Evolutionary conservation across 2,113 vertebrate genomes (phyloP).

Genomic region (Dinomys branickii): DNA sequence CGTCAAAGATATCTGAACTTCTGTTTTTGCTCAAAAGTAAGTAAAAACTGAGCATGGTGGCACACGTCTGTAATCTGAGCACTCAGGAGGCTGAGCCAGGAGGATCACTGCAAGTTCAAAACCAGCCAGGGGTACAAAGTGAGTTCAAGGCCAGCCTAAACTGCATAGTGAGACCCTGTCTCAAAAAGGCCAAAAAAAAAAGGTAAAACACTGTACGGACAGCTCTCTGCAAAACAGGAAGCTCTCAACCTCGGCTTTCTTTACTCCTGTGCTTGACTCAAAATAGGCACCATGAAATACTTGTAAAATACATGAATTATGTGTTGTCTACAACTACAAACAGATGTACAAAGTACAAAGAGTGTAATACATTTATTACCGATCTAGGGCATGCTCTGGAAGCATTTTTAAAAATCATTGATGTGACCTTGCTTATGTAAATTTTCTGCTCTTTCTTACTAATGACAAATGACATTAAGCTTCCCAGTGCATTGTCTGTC

Average conservation of each 20-base stretch:
- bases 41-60: no score
- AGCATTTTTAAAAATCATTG: background rate
- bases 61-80: no score
- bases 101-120: no score
- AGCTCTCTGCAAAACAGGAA: background rate
- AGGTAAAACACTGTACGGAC: background rate
- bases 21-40: background rate
- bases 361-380: background rate
- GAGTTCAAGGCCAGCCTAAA: no score
- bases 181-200: background rate
- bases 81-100: no score
- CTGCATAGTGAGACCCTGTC: no score
- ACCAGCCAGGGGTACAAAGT: no score
- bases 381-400: background rate
- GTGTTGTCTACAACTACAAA: background rate
- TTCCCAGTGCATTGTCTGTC: background rate
- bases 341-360: background rate
- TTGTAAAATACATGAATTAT: background rate
- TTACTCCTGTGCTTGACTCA: background rate
- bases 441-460: background rate
- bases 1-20: slow-evolving; percentile 30
- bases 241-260: background rate
- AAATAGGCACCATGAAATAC: background rate
- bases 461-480: background rate
- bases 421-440: background rate